Base-by-base conservation (phyloP, 2,888 invertebrate genomes). In the Pterostichus madidus region DNA sequence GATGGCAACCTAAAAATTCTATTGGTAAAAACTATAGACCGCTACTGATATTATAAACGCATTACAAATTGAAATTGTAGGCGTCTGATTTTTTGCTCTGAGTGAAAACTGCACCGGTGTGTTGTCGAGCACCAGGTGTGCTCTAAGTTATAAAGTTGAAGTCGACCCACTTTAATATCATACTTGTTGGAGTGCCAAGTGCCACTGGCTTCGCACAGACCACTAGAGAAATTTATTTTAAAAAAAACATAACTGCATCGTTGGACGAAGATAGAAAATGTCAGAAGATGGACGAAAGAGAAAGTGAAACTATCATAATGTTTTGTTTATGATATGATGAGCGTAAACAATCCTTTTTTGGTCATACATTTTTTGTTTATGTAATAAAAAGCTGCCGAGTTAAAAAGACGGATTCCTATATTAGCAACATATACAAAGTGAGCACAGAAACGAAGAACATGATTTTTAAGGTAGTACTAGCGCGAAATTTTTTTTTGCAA, bases 301-400 rank as follows among this genome's bases (percentile, higher is more conserved):
- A 64, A 64, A 64, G 64, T 64, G 59, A 64, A 35, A 32, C 35
- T 49, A 49, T 64, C n/a, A 61, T 61, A 61, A n/a, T n/a, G n/a
- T 59, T 59, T 31, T 31, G 59, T 24, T 59, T 59, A 35, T 64
- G 35, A 64, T 13, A 7, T 15, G 10, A 64, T 64, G 32, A 35
- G 2, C n/a, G 13, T 64, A 64, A 64, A 64, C 64, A 32, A 35
- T 32, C 64, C 64, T 59, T 64, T 32, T 35, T 49, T 49, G 49
- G n/a, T 49, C 4, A n/a, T 49, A 49, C 6, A n/a, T 11, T 49
- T 49, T 44, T 44, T 10, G 7, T 44, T 49, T 49, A 49, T 49
- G 49, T 49, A 49, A 49, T n/a, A 5, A 10, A 39, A 39, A 39
- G 35, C 3, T n/a, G n/a, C n/a, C n/a, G n/a, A n/a, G n/a, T n/a